Conservation (phyloP, 2,888 invertebrate genomes). For the Agelastica alni region DNA sequence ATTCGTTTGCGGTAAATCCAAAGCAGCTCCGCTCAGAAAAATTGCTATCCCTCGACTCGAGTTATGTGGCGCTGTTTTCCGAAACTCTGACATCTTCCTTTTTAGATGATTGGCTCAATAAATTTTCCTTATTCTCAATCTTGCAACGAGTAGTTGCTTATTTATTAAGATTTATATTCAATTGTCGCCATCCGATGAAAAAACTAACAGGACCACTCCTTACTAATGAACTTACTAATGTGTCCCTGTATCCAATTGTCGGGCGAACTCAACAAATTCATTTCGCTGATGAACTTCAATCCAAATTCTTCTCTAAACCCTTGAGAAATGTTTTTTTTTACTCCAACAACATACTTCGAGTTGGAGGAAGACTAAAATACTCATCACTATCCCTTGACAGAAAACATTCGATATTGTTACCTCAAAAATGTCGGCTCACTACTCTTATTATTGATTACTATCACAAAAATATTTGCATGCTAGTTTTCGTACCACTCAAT, state of each 20-base stretch:
- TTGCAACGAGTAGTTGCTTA: neutral
- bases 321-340: slow-evolving; percentile 6
- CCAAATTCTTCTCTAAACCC: neutral
- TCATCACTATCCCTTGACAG: slow-evolving; percentile 1
- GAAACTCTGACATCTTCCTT: neutral
- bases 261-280: too few relatives aligned
- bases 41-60: slow-evolving; percentile 9
- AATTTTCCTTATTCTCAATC: neutral
- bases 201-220: too few relatives aligned
- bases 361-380: too few relatives aligned
- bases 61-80: neutral
- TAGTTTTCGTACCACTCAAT: too few relatives aligned
- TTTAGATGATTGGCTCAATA: neutral
- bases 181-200: too few relatives aligned
- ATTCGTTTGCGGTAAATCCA: slow-evolving; percentile 11
- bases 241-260: too few relatives aligned
- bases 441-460: slow-evolving; percentile 3
- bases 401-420: too few relatives aligned
- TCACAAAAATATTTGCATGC: too few relatives aligned
- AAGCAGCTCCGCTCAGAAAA: slow-evolving; percentile 3
- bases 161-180: neutral
- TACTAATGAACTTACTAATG: too few relatives aligned
- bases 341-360: too few relatives aligned
- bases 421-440: too few relatives aligned
- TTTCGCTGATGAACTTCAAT: too few relatives aligned